These are phyloP conservation scores for Pachypanchax playfairii DNA, from an alignment of 2,113 vertebrate genomes.

Conservation along the genomic window DNA sequence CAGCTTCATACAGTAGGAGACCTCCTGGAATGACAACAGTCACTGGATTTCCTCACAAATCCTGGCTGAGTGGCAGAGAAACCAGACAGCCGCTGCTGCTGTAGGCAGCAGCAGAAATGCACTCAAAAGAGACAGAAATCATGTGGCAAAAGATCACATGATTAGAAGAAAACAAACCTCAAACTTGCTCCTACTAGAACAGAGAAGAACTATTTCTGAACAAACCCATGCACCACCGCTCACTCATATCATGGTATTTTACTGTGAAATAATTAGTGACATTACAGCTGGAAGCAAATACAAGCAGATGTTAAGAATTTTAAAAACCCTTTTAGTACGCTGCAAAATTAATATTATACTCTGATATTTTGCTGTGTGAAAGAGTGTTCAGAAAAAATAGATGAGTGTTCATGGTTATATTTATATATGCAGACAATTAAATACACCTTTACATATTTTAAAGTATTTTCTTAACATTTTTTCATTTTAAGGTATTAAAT, in stretches of 20 bases:
- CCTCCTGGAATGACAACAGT: constrained; percentile 53
- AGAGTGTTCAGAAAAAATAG: background rate
- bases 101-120: constrained; percentile 16
- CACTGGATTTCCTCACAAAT: constrained; percentile 42
- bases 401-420: too few relatives aligned
- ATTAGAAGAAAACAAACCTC: constrained; percentile 32
- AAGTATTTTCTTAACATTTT: background rate
- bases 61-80: constrained; percentile 30
- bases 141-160: constrained; percentile 24
- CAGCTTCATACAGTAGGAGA: constrained; percentile 18
- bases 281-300: background rate
- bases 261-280: constrained; percentile 1
- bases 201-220: constrained; percentile 25
- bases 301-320: background rate
- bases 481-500: too few relatives aligned
- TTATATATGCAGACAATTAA: too few relatives aligned
- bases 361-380: too few relatives aligned
- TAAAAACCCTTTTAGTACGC: too few relatives aligned
- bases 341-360: too few relatives aligned
- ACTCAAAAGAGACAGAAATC: constrained; percentile 25
- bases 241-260: constrained; percentile 20
- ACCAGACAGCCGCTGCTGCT: constrained; percentile 26
- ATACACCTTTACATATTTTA: too few relatives aligned
- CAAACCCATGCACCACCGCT: constrained; percentile 24
- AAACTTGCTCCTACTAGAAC: constrained; percentile 8